These are phyloP conservation scores for Plestiodon gilberti DNA, from an alignment of 2,113 vertebrate species.

Conservation along the genomic window DNA sequence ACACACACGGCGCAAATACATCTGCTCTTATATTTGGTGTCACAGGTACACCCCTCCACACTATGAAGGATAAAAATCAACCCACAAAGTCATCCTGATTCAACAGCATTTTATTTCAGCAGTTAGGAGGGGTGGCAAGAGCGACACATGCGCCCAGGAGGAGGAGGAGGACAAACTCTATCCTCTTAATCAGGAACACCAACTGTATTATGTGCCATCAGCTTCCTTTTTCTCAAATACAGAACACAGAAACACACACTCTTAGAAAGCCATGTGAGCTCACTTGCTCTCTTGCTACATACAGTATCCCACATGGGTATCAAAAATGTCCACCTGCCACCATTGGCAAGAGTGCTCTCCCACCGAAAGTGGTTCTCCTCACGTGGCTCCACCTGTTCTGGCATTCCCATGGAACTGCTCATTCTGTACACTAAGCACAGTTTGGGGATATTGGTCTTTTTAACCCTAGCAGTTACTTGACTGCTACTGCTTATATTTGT, in stretches of 20 bases:
- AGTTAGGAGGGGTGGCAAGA: background rate
- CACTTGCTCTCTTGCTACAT: too few species aligned
- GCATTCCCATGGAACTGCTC: background rate
- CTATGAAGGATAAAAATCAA: constrained; percentile 22
- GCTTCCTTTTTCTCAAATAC: background rate
- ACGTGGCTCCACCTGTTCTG: background rate
- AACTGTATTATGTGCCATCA: background rate
- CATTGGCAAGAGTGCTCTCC: background rate
- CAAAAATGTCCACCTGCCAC: background rate
- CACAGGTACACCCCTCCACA: background rate
- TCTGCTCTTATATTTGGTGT: background rate
- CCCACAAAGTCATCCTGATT: constrained; percentile 6
- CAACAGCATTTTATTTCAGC: constrained; percentile 1
- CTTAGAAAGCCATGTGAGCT: background rate
- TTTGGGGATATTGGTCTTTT: background rate
- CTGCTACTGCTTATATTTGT: background rate
- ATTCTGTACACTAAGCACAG: background rate
- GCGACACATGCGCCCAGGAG: background rate
- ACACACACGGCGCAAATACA: constrained; percentile 4
- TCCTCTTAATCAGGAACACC: constrained; percentile 14
- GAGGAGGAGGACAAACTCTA: constrained; percentile 10
- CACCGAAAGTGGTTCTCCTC: background rate
- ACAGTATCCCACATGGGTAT: background rate
- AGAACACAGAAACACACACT: background rate
- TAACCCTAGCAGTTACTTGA: background rate